Evolutionary conservation across 2,797 vertebrate genomes (phyloP).

Genomic region (Anguilla pacifica): DNA sequence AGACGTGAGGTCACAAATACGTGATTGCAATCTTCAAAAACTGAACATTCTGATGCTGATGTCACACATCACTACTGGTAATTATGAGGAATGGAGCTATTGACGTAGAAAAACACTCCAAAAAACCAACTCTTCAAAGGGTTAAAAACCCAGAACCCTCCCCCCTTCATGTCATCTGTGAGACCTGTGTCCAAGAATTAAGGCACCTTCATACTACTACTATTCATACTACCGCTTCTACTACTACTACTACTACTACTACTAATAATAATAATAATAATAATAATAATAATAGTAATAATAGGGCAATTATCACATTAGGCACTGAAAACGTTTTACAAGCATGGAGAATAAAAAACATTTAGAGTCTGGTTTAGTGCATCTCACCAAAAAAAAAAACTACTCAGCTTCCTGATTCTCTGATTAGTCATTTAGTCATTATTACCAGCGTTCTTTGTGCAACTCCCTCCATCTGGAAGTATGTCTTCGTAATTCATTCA

Average conservation of each 20-base stretch:
- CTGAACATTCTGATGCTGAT: too few relatives aligned
- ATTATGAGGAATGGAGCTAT: too few relatives aligned
- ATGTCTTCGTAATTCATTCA: neutral
- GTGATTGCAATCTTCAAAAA: too few relatives aligned
- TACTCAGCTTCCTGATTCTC: neutral
- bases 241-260: too few relatives aligned
- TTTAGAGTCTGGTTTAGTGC: neutral
- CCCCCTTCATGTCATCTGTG: neutral
- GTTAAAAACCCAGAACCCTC: too few relatives aligned
- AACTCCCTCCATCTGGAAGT: neutral
- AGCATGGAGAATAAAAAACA: neutral
- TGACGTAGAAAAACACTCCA: too few relatives aligned
- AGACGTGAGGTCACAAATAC: too few relatives aligned
- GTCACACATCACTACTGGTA: too few relatives aligned
- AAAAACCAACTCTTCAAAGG: too few relatives aligned
- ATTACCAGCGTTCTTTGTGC: neutral
- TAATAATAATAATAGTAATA: slow-evolving; percentile 1
- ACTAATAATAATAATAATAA: neutral
- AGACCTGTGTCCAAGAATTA: neutral
- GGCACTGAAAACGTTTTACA: neutral
- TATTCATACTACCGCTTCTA: too few relatives aligned
- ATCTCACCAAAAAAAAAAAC: neutral
- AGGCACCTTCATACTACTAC: too few relatives aligned
- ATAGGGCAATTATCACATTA: neutral
- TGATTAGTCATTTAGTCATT: neutral